Conservation (phyloP, 2,888 invertebrate genomes). For the Bhutanitis thaidina region DNA sequence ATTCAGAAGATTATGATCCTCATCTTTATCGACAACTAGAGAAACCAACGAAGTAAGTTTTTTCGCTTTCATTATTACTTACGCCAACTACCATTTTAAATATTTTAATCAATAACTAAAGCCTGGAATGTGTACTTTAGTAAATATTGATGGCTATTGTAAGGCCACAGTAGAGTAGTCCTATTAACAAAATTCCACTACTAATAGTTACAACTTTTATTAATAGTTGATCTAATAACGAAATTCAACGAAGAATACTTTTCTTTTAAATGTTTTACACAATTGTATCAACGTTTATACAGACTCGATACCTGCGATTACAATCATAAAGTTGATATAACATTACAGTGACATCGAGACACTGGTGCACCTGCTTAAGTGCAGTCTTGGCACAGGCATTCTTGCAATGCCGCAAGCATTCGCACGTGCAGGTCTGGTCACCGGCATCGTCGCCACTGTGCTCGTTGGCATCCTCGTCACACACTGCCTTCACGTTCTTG, state of each 20-base stretch:
- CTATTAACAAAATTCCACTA: too few relatives aligned
- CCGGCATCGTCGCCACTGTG: slow-evolving; percentile 88
- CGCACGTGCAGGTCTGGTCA: slow-evolving; percentile 88
- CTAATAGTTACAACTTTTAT: too few relatives aligned
- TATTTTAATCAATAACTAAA: too few relatives aligned
- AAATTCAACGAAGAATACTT: too few relatives aligned
- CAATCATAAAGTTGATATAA: background rate
- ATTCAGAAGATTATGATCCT: slow-evolving; percentile 82
- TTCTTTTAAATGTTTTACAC: too few relatives aligned
- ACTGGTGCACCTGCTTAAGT: slow-evolving; percentile 92
- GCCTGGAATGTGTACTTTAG: too few relatives aligned
- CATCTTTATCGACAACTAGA: slow-evolving; percentile 81
- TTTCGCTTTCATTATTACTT: background rate
- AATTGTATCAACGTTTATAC: too few relatives aligned
- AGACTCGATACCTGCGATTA: background rate
- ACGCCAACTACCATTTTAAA: too few relatives aligned
- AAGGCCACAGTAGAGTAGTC: too few relatives aligned
- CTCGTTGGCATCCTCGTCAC: slow-evolving; percentile 89
- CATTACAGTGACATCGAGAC: slow-evolving; percentile 87
- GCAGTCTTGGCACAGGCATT: slow-evolving; percentile 95
- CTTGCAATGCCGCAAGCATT: slow-evolving; percentile 97
- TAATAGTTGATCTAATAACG: too few relatives aligned
- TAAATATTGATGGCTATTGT: too few relatives aligned
- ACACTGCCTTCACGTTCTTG: slow-evolving; percentile 93
- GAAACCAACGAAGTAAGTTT: slow-evolving; percentile 85